Evolutionary conservation across 2,113 vertebrate genomes (phyloP).

Genomic region (Eleginops maclovinus): DNA sequence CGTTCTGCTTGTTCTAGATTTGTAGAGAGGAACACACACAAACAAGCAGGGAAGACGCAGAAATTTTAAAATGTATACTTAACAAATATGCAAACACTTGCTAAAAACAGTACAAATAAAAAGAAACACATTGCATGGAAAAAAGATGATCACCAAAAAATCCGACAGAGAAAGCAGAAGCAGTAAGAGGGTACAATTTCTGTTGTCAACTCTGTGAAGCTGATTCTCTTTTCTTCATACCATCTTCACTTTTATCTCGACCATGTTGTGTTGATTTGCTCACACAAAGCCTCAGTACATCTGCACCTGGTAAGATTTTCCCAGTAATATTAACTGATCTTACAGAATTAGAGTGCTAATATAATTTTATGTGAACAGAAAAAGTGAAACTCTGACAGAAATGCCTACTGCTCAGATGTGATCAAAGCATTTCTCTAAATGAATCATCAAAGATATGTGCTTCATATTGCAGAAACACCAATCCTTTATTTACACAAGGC

Average conservation of each 20-base stretch:
- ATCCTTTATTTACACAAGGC: background rate
- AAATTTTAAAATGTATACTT: conserved; percentile 6
- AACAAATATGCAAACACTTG: background rate
- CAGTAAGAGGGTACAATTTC: background rate
- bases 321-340: background rate
- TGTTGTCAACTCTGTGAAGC: background rate
- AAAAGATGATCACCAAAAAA: conserved; percentile 3
- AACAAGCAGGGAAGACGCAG: background rate
- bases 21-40: background rate
- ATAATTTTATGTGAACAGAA: background rate
- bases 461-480: conserved; percentile 4
- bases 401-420: background rate
- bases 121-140: background rate
- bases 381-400: background rate
- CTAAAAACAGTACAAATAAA: conserved; percentile 1
- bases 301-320: conserved; percentile 4
- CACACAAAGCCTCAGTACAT: background rate
- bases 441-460: conserved; percentile 1
- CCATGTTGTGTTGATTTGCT: conserved; percentile 9
- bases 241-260: background rate
- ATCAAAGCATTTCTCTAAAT: background rate
- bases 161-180: conserved; percentile 6
- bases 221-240: background rate
- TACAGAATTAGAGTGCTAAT: background rate
- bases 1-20: conserved; percentile 83